These are phyloP conservation scores for Cherax quadricarinatus DNA, from an alignment of 1,140 invertebrate genomes.

Conservation along the genomic window DNA sequence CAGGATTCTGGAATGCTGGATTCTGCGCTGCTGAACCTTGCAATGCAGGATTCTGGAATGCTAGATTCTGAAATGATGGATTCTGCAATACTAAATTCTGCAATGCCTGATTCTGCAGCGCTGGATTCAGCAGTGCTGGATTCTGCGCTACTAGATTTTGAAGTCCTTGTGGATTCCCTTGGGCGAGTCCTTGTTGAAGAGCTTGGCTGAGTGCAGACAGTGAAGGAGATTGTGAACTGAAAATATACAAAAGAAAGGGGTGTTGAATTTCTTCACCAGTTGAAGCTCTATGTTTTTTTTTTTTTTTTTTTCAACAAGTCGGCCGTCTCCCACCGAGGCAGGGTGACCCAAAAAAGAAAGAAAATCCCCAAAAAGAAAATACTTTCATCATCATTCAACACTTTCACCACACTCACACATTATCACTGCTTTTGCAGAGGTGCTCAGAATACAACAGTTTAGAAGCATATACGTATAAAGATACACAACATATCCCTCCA, in stretches of 20 bases:
- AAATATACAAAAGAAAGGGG: neutral
- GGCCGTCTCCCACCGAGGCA: no score
- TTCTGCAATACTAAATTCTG: no score
- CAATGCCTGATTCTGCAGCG: neutral
- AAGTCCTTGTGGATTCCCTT: conserved; percentile 29
- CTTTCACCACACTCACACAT: no score
- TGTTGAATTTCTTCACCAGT: neutral
- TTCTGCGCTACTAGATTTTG: neutral
- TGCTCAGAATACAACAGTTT: no score
- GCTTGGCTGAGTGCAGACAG: conserved; percentile 1
- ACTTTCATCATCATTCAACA: no score
- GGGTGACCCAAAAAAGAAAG: no score
- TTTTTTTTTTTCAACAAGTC: no score
- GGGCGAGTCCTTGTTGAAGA: conserved; percentile 52
- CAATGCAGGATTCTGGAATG: neutral
- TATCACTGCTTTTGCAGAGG: no score
- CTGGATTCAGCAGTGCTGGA: neutral
- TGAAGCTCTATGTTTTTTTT: no score
- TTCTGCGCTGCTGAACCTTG: neutral
- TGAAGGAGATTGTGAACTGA: neutral
- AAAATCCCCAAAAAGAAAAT: no score
- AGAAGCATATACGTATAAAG: no score
- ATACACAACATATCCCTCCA: no score
- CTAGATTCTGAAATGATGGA: neutral
- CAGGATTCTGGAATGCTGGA: neutral